Evolutionary conservation across 2,888 invertebrate genomes (phyloP).

Genomic region (Thera britannica): DNA sequence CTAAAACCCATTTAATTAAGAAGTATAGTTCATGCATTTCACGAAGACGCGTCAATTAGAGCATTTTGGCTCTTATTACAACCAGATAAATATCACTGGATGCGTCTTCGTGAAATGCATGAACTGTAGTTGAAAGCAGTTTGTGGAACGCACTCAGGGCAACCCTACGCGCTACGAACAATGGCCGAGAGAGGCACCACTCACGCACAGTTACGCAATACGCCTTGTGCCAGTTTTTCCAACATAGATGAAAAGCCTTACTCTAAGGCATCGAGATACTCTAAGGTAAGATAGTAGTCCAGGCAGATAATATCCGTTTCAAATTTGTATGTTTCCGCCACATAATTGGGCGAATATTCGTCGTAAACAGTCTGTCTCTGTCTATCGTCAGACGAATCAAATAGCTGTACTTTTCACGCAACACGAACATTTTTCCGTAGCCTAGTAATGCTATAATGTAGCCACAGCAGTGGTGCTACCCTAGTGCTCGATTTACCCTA

Average conservation of each 20-base stretch:
- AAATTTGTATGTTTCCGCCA: background rate
- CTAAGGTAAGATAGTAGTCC: slow-evolving; percentile 37
- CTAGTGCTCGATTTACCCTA: background rate
- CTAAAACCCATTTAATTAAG: too few relatives aligned
- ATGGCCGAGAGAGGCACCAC: slow-evolving; percentile 55
- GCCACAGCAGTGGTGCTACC: too few relatives aligned
- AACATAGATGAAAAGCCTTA: slow-evolving; percentile 45
- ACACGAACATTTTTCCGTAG: too few relatives aligned
- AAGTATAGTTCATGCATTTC: too few relatives aligned
- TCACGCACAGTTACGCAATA: slow-evolving; percentile 70
- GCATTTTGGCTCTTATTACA: too few relatives aligned
- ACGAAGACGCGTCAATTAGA: too few relatives aligned
- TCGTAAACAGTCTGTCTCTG: background rate
- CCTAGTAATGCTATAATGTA: too few relatives aligned
- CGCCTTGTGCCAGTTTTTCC: slow-evolving; percentile 67
- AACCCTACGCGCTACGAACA: slow-evolving; percentile 44
- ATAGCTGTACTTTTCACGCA: background rate
- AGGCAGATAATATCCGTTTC: background rate
- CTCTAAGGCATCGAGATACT: slow-evolving; percentile 7
- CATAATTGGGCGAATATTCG: background rate
- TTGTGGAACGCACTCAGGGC: slow-evolving; percentile 1
- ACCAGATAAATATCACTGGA: too few relatives aligned
- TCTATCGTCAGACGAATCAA: background rate
- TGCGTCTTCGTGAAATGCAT: too few relatives aligned
- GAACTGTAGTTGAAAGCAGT: background rate